Percentiles rank a stretch among this genome's conserved stretches.
Evolutionary conservation across 1,140 invertebrate species (phyloP).

Genomic region (Stegodyphus dumicola): DNA sequence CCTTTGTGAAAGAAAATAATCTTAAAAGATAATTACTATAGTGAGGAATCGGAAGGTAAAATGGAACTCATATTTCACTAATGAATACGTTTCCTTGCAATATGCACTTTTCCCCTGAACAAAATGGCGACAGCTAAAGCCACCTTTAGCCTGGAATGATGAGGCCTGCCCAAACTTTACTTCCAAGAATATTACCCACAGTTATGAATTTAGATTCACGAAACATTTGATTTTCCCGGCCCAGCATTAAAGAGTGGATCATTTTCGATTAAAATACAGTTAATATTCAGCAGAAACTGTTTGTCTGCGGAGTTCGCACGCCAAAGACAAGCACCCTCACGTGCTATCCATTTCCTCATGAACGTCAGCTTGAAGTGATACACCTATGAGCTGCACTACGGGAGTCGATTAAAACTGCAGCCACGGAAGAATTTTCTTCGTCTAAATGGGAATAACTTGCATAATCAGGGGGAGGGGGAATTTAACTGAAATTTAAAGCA

Average conservation of each 20-base stretch:
- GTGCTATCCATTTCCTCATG: constrained; percentile 39
- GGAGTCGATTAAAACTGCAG: constrained; percentile 28
- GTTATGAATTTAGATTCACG: constrained; percentile 60
- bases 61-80: background rate
- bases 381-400: background rate
- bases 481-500: constrained; percentile 60
- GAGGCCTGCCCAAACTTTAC: constrained; percentile 44
- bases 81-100: background rate
- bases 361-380: constrained; percentile 21
- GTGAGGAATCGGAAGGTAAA: background rate
- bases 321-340: constrained; percentile 6
- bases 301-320: constrained; percentile 33
- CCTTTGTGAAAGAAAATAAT: too few relatives aligned
- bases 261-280: constrained; percentile 61
- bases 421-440: constrained; percentile 44
- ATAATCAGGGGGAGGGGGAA: constrained; percentile 52
- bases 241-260: constrained; percentile 54
- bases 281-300: constrained; percentile 59
- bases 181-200: constrained; percentile 53
- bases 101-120: background rate
- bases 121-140: constrained; percentile 47
- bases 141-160: constrained; percentile 24
- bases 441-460: constrained; percentile 51
- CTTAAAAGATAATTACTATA: background rate
- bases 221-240: constrained; percentile 57